Percentiles rank a stretch among this genome's conserved stretches.
Evolutionary conservation across 2,113 vertebrate species (phyloP).

Genomic region (Zosterops japonicus): DNA sequence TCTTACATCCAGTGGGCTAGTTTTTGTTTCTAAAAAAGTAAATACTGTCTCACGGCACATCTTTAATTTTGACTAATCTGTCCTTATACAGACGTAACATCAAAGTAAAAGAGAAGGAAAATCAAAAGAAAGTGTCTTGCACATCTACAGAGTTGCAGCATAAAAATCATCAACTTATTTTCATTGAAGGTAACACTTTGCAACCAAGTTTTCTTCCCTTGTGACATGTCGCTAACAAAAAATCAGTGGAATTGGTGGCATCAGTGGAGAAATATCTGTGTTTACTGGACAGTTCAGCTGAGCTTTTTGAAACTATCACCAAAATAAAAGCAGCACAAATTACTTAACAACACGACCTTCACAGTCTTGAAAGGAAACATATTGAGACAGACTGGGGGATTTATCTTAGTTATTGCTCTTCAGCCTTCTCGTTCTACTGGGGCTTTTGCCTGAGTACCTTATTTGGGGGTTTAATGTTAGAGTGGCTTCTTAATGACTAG

Average conservation of each 20-base stretch:
- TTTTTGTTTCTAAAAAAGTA: not conserved
- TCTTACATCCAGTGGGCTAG: not conserved
- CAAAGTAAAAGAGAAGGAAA: slow-evolving; percentile 8
- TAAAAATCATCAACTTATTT: not conserved
- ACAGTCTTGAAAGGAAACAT: not conserved
- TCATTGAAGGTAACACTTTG: not conserved
- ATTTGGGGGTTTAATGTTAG: not conserved
- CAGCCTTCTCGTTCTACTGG: not conserved
- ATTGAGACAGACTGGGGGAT: not conserved
- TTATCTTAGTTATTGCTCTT: not conserved
- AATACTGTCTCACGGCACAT: not conserved
- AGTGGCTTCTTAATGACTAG: not conserved
- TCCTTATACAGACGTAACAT: not conserved
- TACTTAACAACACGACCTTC: not conserved
- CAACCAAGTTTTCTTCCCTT: not conserved
- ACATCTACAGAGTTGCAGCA: not conserved
- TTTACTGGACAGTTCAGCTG: not conserved
- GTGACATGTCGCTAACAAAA: not conserved
- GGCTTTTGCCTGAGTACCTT: not conserved
- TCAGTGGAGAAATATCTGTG: not conserved
- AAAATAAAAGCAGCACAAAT: not conserved
- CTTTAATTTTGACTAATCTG: not conserved
- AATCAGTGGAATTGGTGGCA: not conserved
- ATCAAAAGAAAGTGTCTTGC: not conserved
- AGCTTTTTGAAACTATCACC: not conserved